Evolutionary conservation across 2,888 invertebrate species (phyloP), one percentile per base, ranked within the genome.

Genomic region (Pammene fasciana): DNA sequence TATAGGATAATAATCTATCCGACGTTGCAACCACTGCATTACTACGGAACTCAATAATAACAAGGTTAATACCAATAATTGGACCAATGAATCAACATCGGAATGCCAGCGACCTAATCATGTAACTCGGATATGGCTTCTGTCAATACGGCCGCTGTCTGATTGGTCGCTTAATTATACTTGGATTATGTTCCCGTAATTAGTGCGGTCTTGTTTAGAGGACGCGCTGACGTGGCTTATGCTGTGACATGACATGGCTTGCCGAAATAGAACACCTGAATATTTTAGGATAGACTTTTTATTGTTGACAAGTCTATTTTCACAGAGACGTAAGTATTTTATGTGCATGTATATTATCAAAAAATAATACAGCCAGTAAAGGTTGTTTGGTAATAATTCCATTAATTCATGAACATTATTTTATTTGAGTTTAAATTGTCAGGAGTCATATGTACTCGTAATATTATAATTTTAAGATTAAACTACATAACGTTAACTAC

Each of bases 121-220:
- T 67, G 72, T 72, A 74, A 65, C 72, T 57, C 70, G 73, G 79
- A 81, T 85, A 84, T 84, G 71, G 72, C 75, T 75, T 74, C 61
- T 78, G 80, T 78, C 82, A 80, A 84, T 82, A 74, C 74, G 79
- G 76, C 75, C 52, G 41, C 41, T 52, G 62, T 75, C 77, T 78
- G 76, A 81, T 80, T 80, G 79, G 65, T 62, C 73, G 65, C 78
- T 84, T 86, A 86, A 89, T 90, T 88, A 89, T 86, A 74, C 71
- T 64, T 72, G 84, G 86, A 86, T 90, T 88, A 89, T 82, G 80
- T 79, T 80, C 71, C 72, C 41, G 76, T 86, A 86, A 88, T 88
- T 86, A 87, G 83, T 78, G 76, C 67, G 62, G 74, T 74, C 78
- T 73, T 77, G 76, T 78, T 78, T 77, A 75, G 78, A 78, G 74